Evolutionary conservation across 2,888 invertebrate species (phyloP), one percentile per base, ranked within the genome.

Genomic region (Cheiracanthium punctorium): DNA sequence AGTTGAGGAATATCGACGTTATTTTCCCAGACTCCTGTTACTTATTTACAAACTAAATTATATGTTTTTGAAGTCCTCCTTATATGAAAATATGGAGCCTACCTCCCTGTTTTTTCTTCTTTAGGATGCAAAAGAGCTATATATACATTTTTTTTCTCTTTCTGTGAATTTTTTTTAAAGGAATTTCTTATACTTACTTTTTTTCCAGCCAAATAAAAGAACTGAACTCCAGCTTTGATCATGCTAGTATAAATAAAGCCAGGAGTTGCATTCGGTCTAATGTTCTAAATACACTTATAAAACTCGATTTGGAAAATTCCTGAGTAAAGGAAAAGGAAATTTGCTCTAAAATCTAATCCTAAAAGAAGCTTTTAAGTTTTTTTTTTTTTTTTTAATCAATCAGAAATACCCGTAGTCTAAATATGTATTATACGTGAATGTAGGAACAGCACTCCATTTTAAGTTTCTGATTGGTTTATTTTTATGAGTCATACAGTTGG

Each of bases 1-100:
- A 70, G 84, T 79, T 79, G 84, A 79, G 52, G 79, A 73, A 73
- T 79, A 84, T 84, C 65, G 84, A 84, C 73, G 84, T 79, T 79
- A 73, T 79, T 79, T 82, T 73, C 33, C 79, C 32, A 48, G 32
- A 58, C 58, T 32, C 67, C 37, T 84, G 84, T 79, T 84, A 84
- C 79, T 84, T 84, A 84, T 79, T 84, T 79, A 84, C 79, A 84
- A 84, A 84, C 84, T 84, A 84, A 84, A 84, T 84, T 84, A 84
- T 79, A 84, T 84, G 79, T 84, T 79, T 84, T 79, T 79, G 84
- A 79, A 84, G 84, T 79, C 79, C 84, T 67, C 69, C 70, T 73
- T 74, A 79, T 79, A 84, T 69, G 69, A 73, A 84, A 84, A 84
- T 79, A 84, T 84, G 79, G 75, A 52, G 58, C 65, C 79, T 73